Evolutionary conservation across 1,140 invertebrate species (phyloP).

Genomic region (Caenorhabditis remanei): DNA sequence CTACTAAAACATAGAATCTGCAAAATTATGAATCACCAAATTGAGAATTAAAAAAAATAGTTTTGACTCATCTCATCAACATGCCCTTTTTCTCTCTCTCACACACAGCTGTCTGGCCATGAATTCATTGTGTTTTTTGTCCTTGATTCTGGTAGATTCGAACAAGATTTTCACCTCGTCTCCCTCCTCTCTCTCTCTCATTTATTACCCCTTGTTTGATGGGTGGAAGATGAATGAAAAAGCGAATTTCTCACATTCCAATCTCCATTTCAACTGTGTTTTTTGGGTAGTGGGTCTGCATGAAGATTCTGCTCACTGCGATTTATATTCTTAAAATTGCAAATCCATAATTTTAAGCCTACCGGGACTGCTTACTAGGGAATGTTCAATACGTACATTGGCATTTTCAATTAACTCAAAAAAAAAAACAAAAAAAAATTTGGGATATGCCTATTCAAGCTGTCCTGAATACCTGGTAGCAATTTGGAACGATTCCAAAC

Average conservation of each 20-base stretch:
- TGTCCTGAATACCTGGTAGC: too few relatives aligned
- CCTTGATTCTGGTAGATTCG: slow-evolving; percentile 21
- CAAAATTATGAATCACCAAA: too few relatives aligned
- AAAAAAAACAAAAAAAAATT: too few relatives aligned
- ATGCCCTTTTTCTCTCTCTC: not conserved
- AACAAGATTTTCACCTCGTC: slow-evolving; percentile 25
- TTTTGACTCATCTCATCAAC: slow-evolving; percentile 15
- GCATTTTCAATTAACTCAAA: too few relatives aligned
- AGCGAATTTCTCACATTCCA: slow-evolving; percentile 38
- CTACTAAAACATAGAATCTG: too few relatives aligned
- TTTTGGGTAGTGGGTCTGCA: not conserved
- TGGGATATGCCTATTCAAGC: too few relatives aligned
- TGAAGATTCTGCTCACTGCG: too few relatives aligned
- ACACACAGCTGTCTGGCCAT: slow-evolving; percentile 8
- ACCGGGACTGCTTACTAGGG: too few relatives aligned
- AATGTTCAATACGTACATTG: too few relatives aligned
- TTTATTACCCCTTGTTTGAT: slow-evolving; percentile 50
- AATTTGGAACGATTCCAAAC: too few relatives aligned
- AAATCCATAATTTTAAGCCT: too few relatives aligned
- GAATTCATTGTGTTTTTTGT: slow-evolving; percentile 7
- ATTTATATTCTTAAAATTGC: too few relatives aligned
- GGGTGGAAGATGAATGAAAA: not conserved
- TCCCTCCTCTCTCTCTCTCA: not conserved
- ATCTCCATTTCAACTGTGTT: not conserved
- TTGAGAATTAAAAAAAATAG: not conserved